Evolutionary conservation across 2,113 vertebrate genomes (phyloP).

Genomic region (Talpa occidentalis): DNA sequence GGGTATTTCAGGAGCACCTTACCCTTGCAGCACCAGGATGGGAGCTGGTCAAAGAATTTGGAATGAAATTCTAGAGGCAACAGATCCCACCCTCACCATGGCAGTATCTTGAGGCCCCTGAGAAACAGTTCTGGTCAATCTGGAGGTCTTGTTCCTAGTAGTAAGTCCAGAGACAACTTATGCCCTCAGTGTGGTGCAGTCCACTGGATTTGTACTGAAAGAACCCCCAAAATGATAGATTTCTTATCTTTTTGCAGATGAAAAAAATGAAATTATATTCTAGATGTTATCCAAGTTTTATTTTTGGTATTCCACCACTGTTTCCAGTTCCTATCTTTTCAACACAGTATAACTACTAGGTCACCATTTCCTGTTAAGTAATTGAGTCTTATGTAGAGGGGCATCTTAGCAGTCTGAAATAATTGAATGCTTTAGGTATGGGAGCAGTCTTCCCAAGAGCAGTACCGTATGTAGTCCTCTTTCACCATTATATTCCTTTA

Average conservation of each 20-base stretch:
- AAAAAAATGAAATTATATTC: neutral
- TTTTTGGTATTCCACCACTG: neutral
- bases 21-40: neutral
- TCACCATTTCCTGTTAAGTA: constrained; percentile 19
- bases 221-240: neutral
- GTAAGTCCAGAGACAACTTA: neutral
- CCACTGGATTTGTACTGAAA: neutral
- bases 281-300: neutral
- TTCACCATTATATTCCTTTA: neutral
- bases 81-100: neutral
- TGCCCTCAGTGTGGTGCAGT: neutral
- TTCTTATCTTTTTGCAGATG: neutral
- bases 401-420: neutral
- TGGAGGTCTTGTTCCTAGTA: neutral
- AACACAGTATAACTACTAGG: neutral
- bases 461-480: neutral
- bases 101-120: neutral
- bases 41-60: neutral
- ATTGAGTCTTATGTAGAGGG: neutral
- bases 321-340: neutral
- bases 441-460: neutral
- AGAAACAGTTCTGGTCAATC: neutral
- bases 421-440: neutral
- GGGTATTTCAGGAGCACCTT: neutral
- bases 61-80: neutral